These are phyloP conservation scores for Scaptomyza polygonia DNA, from an alignment of 2,888 invertebrate genomes.

Conservation along the genomic window DNA sequence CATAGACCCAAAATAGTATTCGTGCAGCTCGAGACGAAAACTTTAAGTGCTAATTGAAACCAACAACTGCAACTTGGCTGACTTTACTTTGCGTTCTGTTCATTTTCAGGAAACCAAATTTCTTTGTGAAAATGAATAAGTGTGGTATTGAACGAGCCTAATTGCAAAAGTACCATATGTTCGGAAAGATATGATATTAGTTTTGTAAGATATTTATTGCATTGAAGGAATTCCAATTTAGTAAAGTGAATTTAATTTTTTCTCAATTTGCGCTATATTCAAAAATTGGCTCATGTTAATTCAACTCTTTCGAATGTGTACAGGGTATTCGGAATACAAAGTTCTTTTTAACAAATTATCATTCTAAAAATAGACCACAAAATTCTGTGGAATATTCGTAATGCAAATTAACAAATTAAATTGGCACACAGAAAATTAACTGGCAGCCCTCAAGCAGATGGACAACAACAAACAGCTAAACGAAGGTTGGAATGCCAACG, in stretches of 20 bases:
- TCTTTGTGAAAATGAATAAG: constrained; percentile 14
- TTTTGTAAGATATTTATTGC: too few relatives aligned
- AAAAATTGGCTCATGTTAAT: not conserved
- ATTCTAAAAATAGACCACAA: constrained; percentile 54
- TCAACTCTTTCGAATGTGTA: not conserved
- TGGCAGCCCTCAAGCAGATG: constrained; percentile 39
- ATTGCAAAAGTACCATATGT: not conserved
- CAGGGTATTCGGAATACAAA: constrained; percentile 12
- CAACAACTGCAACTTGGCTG: constrained; percentile 19
- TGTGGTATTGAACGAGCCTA: not conserved
- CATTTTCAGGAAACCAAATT: constrained; percentile 44
- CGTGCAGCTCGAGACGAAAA: constrained; percentile 12
- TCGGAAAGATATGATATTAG: too few relatives aligned
- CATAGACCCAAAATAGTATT: constrained; percentile 50
- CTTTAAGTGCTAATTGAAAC: constrained; percentile 47
- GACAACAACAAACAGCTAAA: constrained; percentile 24
- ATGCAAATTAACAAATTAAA: constrained; percentile 75
- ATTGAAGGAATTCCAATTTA: too few relatives aligned
- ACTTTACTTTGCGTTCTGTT: constrained; percentile 47
- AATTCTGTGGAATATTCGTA: constrained; percentile 54
- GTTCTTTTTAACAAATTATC: constrained; percentile 27
- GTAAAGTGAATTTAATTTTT: too few relatives aligned
- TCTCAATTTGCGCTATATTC: not conserved
- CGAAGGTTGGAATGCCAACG: constrained; percentile 14
- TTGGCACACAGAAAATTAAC: constrained; percentile 52